phyloP scores from a whole-genome alignment of 2,113 vertebrate species.

The Podarcis cretensis region DNA sequence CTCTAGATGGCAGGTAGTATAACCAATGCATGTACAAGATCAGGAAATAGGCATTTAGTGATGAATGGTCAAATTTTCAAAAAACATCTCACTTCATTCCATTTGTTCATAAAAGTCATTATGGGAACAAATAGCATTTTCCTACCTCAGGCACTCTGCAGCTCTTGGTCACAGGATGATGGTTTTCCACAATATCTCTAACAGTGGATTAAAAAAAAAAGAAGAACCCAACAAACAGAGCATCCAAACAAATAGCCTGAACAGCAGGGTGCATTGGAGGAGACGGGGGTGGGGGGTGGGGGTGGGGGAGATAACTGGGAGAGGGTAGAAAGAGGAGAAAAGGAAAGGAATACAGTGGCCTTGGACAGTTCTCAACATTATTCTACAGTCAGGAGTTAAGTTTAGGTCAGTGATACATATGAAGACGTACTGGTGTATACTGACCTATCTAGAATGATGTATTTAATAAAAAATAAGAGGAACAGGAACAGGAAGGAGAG shows the following conservation, averaged over 20 bases:
- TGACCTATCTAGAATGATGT: slow-evolving; percentile 33
- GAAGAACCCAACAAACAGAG: neutral
- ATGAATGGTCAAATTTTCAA: slow-evolving; percentile 71
- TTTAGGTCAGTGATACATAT: slow-evolving; percentile 50
- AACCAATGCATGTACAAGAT: slow-evolving; percentile 63
- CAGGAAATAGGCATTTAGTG: slow-evolving; percentile 56
- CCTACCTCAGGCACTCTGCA: slow-evolving; percentile 52
- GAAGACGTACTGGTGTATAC: slow-evolving; percentile 12
- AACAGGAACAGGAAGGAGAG: neutral
- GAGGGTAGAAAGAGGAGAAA: neutral
- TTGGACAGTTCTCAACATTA: slow-evolving; percentile 49
- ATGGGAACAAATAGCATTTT: slow-evolving; percentile 69
- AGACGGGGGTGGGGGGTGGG: no score
- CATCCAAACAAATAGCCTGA: slow-evolving; percentile 40
- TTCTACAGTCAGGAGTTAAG: slow-evolving; percentile 43
- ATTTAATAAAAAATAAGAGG: slow-evolving; percentile 32
- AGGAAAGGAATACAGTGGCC: slow-evolving; percentile 23
- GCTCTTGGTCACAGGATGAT: slow-evolving; percentile 57
- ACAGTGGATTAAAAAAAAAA: slow-evolving; percentile 55
- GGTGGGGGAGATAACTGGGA: neutral
- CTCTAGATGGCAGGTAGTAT: slow-evolving; percentile 33
- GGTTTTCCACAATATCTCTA: slow-evolving; percentile 50
- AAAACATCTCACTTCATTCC: slow-evolving; percentile 64
- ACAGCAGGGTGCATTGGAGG: neutral
- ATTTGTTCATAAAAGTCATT: slow-evolving; percentile 70